Conservation (phyloP, 2,113 vertebrate species). For the Cyprinus carpio region DNA sequence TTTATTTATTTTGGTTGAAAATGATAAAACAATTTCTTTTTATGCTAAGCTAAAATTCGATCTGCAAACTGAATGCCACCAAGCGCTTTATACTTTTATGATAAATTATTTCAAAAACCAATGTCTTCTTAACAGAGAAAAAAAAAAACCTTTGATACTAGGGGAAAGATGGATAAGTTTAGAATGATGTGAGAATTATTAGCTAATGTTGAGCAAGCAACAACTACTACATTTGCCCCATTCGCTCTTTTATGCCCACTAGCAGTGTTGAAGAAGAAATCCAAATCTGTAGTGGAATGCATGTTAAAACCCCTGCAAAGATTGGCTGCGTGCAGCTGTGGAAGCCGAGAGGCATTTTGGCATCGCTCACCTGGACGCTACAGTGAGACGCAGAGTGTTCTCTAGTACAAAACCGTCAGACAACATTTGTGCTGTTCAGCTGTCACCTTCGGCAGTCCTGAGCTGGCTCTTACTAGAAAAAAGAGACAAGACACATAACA, state of each 20-base stretch:
- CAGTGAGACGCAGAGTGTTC: constrained; percentile 16
- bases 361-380: constrained; percentile 8
- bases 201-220: not conserved
- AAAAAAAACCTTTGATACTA: not conserved
- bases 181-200: not conserved
- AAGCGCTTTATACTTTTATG: not conserved
- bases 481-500: constrained; percentile 37
- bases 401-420: constrained; percentile 18
- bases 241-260: not conserved
- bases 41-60: too few relatives aligned
- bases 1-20: too few relatives aligned
- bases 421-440: constrained; percentile 16
- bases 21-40: too few relatives aligned
- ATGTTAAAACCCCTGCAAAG: not conserved
- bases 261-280: not conserved
- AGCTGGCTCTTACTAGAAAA: constrained; percentile 21
- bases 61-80: too few relatives aligned
- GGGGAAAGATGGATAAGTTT: not conserved
- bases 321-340: not conserved
- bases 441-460: constrained; percentile 28
- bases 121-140: not conserved
- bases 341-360: not conserved
- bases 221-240: not conserved
- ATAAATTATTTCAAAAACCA: not conserved
- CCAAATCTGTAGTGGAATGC: not conserved